Base-by-base conservation (phyloP, 2,888 invertebrate species). In the Octodonta nipae region DNA sequence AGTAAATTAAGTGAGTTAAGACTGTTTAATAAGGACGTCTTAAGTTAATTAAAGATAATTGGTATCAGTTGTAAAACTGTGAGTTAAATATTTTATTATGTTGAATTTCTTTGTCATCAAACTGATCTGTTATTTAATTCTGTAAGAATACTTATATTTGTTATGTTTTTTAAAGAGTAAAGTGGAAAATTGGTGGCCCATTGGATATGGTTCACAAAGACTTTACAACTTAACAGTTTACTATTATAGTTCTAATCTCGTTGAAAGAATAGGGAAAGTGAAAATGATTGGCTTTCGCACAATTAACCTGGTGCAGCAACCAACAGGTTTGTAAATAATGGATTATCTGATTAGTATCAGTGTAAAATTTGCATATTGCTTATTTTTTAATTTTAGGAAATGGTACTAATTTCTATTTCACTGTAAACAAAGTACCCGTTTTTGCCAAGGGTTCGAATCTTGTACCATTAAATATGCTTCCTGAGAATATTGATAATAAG, bases 391-490 rank as follows among this genome's bases (percentile, higher is more conserved):
- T 41, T 38, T 25, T 26, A 51, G 49, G 34, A 6, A 33, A 31
- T 38, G 93, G 86, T 2, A 63, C 76, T 1, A 73, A 79, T 5
- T 96, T 93, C 60, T 85, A 83, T 54, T 89, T 95, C 54, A 74
- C 73, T 54, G 70, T 98, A 7, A 95, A 96, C 57, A 79, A 70
- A 0, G 60, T 79, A 30, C 77, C 86, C 2, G 73, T 96, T n/a
- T 96, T 92, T 55, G 80, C 88, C 59, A 96, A 95, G 62, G 93
- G 93, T 2, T 81, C 87, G 6, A 95, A 95, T 58, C 88, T 86
- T 73, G 89, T 95, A 50, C 93, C 95, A 1, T 72, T 81, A 0
- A 75, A 83, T 54, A 73, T 88, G 43, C 71, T 92, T 32, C 88
- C 86, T 1, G 89, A 91, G 63, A 51, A 67, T 16, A 72, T 78